Base-by-base conservation (phyloP, 2,113 vertebrate genomes). In the Alligator sinensis region DNA sequence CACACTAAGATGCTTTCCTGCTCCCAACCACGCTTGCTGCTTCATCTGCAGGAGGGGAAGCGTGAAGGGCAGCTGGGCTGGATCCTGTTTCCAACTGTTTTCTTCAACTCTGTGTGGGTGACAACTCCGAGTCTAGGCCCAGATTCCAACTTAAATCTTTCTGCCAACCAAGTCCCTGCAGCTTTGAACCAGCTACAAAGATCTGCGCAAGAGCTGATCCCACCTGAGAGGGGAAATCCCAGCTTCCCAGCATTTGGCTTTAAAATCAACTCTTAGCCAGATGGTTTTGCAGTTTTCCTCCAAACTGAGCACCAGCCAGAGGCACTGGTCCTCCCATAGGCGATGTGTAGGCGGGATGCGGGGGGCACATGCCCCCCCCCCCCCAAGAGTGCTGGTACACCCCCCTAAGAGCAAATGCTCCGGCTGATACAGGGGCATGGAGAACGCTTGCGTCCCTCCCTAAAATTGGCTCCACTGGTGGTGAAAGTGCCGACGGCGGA, bases 1-100 rank as follows among this genome's bases (percentile, higher is more conserved):
- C 4, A 2, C 28, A 21, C n/a, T 4, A 22, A 64, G 77, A 0
- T 0, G 14, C 61, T 78, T 30, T 11, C 0, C 22, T 18, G 63
- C 16, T 28, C 47, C 54, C 0, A 1, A 21, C 28, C n/a, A 70
- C 19, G 21, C 68, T 19, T 34, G 63, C 17, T 47, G 47, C 47
- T 47, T 47, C 47, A 47, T 9, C 47, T 47, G 47, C 47, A 47
- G 47, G 47, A 47, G 47, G 47, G 47, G 47, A 47, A 47, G 47
- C 47, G 8, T 47, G 47, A 47, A 47, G 47, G 47, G 47, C 47
- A 47, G 47, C 47, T 47, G 47, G 47, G 47, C 47, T 47, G 47
- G 47, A 47, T 47, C 47, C 47, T 47, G 47, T 47, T 47, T 47
- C 47, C 47, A 47, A 47, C 47, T 47, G 47, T 47, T 47, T 18